phyloP scores from a whole-genome alignment of 2,113 vertebrate genomes.

The Microtus richardsoni region DNA sequence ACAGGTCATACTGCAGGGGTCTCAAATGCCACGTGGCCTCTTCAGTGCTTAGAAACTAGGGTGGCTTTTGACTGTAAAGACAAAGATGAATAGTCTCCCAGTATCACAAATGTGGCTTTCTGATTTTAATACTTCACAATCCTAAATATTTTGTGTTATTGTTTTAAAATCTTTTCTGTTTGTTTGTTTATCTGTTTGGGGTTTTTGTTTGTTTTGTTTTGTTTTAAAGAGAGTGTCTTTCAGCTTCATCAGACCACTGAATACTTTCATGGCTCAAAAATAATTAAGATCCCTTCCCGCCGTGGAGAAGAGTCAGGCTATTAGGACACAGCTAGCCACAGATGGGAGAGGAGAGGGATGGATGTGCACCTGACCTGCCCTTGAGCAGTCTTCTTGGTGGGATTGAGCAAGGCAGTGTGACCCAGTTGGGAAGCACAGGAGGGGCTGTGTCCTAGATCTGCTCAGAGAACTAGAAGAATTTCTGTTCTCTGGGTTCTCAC shows the following conservation, averaged over 20 bases:
- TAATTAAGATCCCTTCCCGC: not conserved
- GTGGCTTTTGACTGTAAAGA: not conserved
- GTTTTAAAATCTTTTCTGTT: constrained; percentile 20
- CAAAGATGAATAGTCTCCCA: not conserved
- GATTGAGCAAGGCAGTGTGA: constrained; percentile 16
- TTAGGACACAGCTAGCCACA: not conserved
- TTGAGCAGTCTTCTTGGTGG: constrained; percentile 32
- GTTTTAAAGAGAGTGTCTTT: not conserved
- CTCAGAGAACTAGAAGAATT: constrained; percentile 37
- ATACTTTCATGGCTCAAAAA: not conserved
- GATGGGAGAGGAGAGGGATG: not conserved
- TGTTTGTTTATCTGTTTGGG: not conserved
- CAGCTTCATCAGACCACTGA: not conserved
- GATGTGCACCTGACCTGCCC: not conserved
- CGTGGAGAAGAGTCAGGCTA: not conserved
- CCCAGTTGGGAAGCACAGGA: not conserved
- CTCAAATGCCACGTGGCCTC: not conserved
- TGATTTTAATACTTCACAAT: not conserved
- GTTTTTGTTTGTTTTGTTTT: not conserved
- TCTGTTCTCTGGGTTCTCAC: not conserved
- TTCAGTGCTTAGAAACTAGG: not conserved
- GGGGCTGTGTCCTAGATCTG: constrained; percentile 1
- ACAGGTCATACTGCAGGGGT: not conserved
- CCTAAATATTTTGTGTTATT: not conserved
- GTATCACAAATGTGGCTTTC: not conserved